Base-by-base conservation (phyloP, 2,888 invertebrate species). In the Penaeus monodon region DNA sequence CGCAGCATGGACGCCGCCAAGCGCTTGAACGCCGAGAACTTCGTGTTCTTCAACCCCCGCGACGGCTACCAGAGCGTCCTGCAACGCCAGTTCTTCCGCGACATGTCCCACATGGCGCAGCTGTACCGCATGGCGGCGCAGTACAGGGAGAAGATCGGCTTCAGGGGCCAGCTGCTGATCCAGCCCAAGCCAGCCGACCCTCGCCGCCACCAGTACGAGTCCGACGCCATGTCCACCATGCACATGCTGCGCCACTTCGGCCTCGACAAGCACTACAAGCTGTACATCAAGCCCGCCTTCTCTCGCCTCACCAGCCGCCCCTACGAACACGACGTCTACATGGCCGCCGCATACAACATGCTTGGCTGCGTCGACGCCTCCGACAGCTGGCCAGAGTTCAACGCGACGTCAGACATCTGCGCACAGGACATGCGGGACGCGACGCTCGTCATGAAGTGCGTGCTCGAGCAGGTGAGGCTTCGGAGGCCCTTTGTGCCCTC, bases 61-160 rank as follows among this genome's bases (percentile, higher is more conserved):
- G 33, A 38, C 33, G 33, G 33, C 33, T 38, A 38, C 33, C 33
- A 38, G 33, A 38, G 33, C 33, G 33, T 38, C 33, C 33, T 38
- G 33, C 33, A 38, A 38, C 33, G 33, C 4, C 33, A 38, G 93
- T 68, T 85, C 27, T 85, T 81, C 81, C 73, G 74, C 29, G 85
- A 85, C 44, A 29, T 85, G n/a, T 80, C 79, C 33, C 85, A 85
- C 63, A 49, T 85, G 81, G 85, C 80, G 20, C 79, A 81, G 68
- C 76, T 85, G 38, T 85, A 85, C 44, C 49, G 74, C 12, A 85
- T 85, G 81, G 85, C 85, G 8, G 70, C 76, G 73, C 85, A 85
- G 73, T 81, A 85, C 85, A 49, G 70, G 38, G 85, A 85, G 1
- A 85, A 85, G 68, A 85, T 85, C 73, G 81, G 81, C 8, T 85